Conservation (phyloP, 2,888 invertebrate species). For the Vanessa cardui region DNA sequence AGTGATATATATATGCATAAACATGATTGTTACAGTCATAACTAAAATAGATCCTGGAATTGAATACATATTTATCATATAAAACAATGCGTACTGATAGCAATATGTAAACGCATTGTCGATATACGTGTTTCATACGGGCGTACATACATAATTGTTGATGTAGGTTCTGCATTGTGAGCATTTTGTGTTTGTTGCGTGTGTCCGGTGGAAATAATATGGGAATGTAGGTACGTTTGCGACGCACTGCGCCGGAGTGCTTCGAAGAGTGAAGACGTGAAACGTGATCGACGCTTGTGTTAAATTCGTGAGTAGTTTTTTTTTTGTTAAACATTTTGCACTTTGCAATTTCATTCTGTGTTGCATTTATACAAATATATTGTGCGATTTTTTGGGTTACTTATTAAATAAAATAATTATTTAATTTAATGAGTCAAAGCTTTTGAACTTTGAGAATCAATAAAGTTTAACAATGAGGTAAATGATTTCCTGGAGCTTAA, state of each 20-base stretch:
- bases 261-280: constrained; percentile 27
- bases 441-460: constrained; percentile 4
- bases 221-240: constrained; percentile 18
- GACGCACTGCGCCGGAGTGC: constrained; percentile 37
- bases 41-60: no score
- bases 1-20: no score
- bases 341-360: not conserved
- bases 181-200: not conserved
- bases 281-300: not conserved
- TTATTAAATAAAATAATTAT: not conserved
- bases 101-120: no score
- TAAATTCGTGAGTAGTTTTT: constrained; percentile 9
- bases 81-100: no score
- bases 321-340: not conserved
- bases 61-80: no score
- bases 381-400: not conserved
- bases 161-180: constrained; percentile 9
- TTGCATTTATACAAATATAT: not conserved
- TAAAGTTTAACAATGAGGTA: not conserved
- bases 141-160: not conserved
- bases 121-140: not conserved
- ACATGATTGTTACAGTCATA: no score
- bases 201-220: constrained; percentile 26
- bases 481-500: not conserved
- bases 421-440: not conserved